Base-by-base conservation (phyloP, 2,797 vertebrate species). In the Cossypha caffra region DNA sequence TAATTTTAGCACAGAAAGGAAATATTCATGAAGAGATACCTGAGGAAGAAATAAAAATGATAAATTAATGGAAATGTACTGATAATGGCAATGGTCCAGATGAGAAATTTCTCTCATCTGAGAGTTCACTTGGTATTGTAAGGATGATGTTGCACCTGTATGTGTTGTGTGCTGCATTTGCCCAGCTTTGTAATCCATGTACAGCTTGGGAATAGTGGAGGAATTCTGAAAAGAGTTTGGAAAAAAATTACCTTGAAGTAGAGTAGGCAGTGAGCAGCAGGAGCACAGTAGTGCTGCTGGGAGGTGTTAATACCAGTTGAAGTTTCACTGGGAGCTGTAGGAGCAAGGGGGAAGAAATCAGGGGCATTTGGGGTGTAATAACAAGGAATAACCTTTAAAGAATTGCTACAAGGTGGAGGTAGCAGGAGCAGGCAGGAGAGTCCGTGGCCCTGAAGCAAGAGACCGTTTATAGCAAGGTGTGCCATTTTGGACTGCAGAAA, bases 401-500 rank as follows among this genome's bases (percentile, higher is more conserved):
- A 90, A 81, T 66, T 86, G 71, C 83, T 81, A 3, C 52, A 24
- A 79, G 66, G 35, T 7, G 55, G 73, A 93, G 33, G 86, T 5
- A 94, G 88, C 73, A 62, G 68, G 9, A 81, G 74, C 73, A 95
- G 91, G n/a, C 64, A 77, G 89, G 61, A 83, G 85, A 77, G 66
- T 48, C 92, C 86, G 3, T 5, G n/a, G 76, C 90, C 96, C 95
- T 90, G 83, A 35, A 97, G 94, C 76, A 73, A 88, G 90, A 50
- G 90, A 43, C 79, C 0, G 1, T 76, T 88, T 51, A 16, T 68
- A 79, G 95, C 45, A 58, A 93, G 83, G 93, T 86, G 90, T 93
- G 92, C 93, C 94, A 90, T 88, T 97, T 93, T 57, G 91, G 88
- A 86, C 94, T 96, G 92, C 82, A 88, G 85, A 94, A 93, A 95